Conservation (phyloP, 2,797 vertebrate species). For the Crotalus adamanteus region DNA sequence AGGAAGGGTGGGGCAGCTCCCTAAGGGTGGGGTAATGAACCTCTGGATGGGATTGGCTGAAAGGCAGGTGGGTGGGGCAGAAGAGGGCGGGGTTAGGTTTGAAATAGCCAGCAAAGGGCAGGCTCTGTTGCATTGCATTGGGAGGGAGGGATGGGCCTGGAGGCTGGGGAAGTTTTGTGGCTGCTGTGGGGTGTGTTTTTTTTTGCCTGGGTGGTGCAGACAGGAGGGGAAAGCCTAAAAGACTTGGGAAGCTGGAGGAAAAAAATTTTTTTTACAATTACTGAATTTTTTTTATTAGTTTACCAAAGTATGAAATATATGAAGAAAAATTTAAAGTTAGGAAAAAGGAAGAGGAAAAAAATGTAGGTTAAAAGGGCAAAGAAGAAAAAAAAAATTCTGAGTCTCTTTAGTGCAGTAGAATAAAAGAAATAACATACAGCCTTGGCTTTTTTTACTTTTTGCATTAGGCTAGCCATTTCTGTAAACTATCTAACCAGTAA, state of each 20-base stretch:
- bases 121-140: neutral
- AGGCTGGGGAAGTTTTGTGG: neutral
- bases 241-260: neutral
- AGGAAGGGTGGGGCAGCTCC: neutral
- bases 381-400: neutral
- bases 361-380: neutral
- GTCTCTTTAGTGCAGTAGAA: neutral
- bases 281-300: neutral
- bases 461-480: neutral
- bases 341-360: neutral
- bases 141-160: fast-evolving
- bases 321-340: neutral
- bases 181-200: no score
- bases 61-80: neutral
- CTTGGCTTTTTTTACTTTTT: neutral
- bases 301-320: neutral
- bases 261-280: neutral
- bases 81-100: neutral
- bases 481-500: no score
- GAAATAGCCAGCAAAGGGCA: neutral
- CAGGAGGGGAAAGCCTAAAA: no score
- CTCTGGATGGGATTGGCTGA: neutral
- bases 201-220: no score
- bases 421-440: neutral
- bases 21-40: neutral